Evolutionary conservation across 2,113 vertebrate species (phyloP).

Genomic region (Perca schrenkii): DNA sequence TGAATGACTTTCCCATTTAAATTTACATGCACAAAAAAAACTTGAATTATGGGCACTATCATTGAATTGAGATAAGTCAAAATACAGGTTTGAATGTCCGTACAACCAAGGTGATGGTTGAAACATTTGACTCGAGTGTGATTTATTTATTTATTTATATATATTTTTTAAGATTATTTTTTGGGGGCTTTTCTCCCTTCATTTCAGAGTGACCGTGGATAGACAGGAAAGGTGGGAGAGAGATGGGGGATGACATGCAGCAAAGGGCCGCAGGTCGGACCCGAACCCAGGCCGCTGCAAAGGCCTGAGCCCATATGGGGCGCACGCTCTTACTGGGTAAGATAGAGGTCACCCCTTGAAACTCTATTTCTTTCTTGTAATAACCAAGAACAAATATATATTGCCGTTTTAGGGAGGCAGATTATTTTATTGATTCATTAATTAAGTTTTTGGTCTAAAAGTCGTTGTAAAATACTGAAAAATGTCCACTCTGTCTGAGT

Average conservation of each 20-base stretch:
- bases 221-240: no score
- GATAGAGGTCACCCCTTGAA: no score
- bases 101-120: background rate
- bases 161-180: no score
- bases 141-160: no score
- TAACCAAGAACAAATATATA: background rate
- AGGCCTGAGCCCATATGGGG: no score
- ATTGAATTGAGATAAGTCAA: background rate
- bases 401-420: background rate
- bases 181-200: no score
- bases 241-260: no score
- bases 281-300: no score
- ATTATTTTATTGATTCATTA: background rate
- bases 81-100: background rate
- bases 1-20: background rate
- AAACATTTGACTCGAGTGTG: background rate
- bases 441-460: background rate
- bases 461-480: background rate
- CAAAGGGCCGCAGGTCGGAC: no score
- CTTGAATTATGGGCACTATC: background rate
- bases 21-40: background rate
- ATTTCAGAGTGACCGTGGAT: no score
- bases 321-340: no score
- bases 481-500: background rate
- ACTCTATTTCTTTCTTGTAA: no score